Evolutionary conservation across 2,797 vertebrate species (phyloP).

Genomic region (Melanotaenia pygmaea): DNA sequence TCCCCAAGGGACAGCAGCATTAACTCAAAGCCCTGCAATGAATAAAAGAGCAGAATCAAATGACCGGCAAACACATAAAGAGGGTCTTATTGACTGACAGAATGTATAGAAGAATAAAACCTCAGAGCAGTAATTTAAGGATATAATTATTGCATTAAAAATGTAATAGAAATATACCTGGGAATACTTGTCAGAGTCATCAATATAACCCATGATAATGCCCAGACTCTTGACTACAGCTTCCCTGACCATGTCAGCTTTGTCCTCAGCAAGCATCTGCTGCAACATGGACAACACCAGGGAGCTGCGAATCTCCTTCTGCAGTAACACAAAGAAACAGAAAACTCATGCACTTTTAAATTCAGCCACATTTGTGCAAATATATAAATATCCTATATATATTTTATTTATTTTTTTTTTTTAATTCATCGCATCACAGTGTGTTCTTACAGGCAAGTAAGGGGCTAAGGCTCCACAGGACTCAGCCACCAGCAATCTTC

Average conservation of each 20-base stretch:
- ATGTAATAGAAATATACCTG: slow-evolving; percentile 82
- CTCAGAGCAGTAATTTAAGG: neutral
- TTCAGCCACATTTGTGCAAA: neutral
- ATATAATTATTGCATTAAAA: too few species aligned
- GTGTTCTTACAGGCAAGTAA: slow-evolving; percentile 93
- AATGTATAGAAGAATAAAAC: neutral
- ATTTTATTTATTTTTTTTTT: too few species aligned
- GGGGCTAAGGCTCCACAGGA: slow-evolving; percentile 97
- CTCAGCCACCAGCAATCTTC: slow-evolving; percentile 95
- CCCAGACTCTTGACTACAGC: slow-evolving; percentile 98
- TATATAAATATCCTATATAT: too few species aligned
- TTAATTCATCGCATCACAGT: slow-evolving; percentile 2
- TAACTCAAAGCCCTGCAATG: slow-evolving; percentile 92
- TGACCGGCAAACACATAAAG: neutral
- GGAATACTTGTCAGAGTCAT: slow-evolving; percentile 96
- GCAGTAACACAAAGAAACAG: slow-evolving; percentile 52
- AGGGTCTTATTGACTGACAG: neutral
- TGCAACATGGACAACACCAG: slow-evolving; percentile 98
- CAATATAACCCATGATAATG: slow-evolving; percentile 98
- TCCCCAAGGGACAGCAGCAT: slow-evolving; percentile 94
- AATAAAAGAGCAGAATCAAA: slow-evolving; percentile 50
- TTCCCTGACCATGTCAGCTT: slow-evolving; percentile 98
- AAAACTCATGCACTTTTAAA: neutral
- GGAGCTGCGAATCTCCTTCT: slow-evolving; percentile 99
- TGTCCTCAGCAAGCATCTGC: slow-evolving; percentile 98